Evolutionary conservation across 2,113 vertebrate genomes (phyloP).

Genomic region (Ammospiza caudacuta): DNA sequence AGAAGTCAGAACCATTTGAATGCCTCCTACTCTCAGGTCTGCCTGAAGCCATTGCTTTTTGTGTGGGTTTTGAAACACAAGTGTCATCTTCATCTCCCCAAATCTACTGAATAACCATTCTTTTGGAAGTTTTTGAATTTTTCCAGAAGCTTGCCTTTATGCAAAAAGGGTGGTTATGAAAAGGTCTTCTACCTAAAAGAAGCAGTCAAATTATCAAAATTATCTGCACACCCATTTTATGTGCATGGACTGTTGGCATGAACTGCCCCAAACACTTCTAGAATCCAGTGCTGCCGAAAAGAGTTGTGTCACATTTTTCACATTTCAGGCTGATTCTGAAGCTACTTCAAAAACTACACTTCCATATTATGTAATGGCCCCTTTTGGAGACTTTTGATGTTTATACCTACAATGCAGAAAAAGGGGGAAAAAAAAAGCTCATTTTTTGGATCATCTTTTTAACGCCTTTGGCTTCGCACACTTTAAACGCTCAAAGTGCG

Average conservation of each 20-base stretch:
- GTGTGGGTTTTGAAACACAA: background rate
- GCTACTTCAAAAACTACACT: background rate
- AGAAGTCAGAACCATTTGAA: background rate
- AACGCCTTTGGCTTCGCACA: background rate
- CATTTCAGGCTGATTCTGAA: background rate
- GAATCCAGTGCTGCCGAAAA: background rate
- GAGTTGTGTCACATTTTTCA: background rate
- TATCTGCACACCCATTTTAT: background rate
- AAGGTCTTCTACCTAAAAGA: background rate
- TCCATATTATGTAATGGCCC: background rate
- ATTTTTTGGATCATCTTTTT: background rate
- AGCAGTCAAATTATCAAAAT: background rate
- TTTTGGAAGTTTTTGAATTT: background rate
- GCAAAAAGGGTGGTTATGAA: background rate
- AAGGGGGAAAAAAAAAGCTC: background rate
- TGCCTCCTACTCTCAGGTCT: background rate
- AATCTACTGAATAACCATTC: background rate
- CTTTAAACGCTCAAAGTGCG: background rate
- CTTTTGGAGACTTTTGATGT: background rate
- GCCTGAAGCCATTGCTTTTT: background rate
- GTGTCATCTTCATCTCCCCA: background rate
- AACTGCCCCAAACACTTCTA: background rate
- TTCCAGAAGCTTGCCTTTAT: background rate
- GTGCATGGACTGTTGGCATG: fast-evolving
- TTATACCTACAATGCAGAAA: background rate